Conservation (phyloP, 1,140 invertebrate species). For the Mycetomoellerius zeteki region DNA sequence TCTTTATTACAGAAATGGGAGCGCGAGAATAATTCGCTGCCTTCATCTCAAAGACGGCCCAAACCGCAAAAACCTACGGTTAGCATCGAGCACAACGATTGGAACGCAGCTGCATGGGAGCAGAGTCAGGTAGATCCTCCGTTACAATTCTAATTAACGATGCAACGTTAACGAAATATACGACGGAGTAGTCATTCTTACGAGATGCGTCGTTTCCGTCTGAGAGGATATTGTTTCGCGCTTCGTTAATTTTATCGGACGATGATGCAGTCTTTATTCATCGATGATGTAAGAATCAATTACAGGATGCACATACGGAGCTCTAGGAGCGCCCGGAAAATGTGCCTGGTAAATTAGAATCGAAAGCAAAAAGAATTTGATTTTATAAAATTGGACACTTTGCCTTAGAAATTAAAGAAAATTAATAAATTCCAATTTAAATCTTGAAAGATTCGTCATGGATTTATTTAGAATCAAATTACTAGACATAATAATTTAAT, state of each 20-base stretch:
- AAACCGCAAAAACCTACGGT: conserved; percentile 88
- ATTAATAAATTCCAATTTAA: neutral
- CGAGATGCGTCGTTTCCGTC: neutral
- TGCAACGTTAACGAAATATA: conserved; percentile 1
- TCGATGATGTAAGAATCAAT: conserved; percentile 49
- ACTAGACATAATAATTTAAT: neutral
- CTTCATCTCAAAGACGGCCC: conserved; percentile 87
- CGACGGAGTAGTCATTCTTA: neutral
- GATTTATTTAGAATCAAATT: neutral
- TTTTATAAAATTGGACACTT: neutral
- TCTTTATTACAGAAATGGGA: conserved; percentile 89
- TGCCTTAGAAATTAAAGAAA: neutral
- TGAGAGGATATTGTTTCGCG: neutral
- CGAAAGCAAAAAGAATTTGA: neutral
- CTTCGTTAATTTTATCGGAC: conserved; percentile 27
- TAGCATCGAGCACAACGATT: conserved; percentile 85
- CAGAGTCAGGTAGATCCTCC: conserved; percentile 86
- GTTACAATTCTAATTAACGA: conserved; percentile 9
- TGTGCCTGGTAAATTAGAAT: neutral
- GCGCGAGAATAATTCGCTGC: conserved; percentile 89
- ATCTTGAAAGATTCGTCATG: conserved; percentile 2
- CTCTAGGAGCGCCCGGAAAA: neutral
- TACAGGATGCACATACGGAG: neutral
- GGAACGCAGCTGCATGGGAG: conserved; percentile 88
- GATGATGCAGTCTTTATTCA: neutral